These are phyloP conservation scores for Acleris emargana DNA, from an alignment of 2,888 invertebrate genomes.

Conservation along the genomic window DNA sequence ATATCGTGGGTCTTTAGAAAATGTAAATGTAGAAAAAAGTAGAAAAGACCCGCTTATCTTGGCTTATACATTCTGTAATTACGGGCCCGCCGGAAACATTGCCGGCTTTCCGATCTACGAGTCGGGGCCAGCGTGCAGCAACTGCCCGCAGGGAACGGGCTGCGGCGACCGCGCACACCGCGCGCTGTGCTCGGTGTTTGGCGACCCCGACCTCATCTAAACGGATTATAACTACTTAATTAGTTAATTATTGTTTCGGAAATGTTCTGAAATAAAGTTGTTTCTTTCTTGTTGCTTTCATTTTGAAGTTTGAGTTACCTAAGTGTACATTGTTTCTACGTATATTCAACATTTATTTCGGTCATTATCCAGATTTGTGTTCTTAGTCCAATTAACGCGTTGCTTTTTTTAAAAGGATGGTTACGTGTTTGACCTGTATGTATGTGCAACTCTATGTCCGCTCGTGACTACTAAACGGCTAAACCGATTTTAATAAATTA, in stretches of 20 bases:
- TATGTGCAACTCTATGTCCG: too few species aligned
- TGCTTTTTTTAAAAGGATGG: too few species aligned
- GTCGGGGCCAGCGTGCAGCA: constrained; percentile 64
- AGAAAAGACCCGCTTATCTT: constrained; percentile 62
- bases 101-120: constrained; percentile 77
- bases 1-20: constrained; percentile 57
- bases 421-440: too few species aligned
- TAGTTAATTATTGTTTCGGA: background rate
- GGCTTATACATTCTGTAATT: constrained; percentile 76
- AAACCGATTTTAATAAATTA: too few species aligned
- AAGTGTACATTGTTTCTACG: background rate
- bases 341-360: too few species aligned
- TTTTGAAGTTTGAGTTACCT: background rate
- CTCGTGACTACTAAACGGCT: too few species aligned
- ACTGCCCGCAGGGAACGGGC: constrained; percentile 70
- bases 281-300: too few species aligned
- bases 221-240: background rate
- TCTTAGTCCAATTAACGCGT: too few species aligned
- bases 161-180: constrained; percentile 71
- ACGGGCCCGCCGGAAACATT: constrained; percentile 77
- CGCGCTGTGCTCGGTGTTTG: constrained; percentile 63
- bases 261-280: too few species aligned
- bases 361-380: too few species aligned
- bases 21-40: constrained; percentile 42
- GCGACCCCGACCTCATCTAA: constrained; percentile 60